Evolutionary conservation across 2,797 vertebrate genomes (phyloP), one percentile per base, ranked within the genome.

Genomic region (Tamandua tetradactyla): DNA sequence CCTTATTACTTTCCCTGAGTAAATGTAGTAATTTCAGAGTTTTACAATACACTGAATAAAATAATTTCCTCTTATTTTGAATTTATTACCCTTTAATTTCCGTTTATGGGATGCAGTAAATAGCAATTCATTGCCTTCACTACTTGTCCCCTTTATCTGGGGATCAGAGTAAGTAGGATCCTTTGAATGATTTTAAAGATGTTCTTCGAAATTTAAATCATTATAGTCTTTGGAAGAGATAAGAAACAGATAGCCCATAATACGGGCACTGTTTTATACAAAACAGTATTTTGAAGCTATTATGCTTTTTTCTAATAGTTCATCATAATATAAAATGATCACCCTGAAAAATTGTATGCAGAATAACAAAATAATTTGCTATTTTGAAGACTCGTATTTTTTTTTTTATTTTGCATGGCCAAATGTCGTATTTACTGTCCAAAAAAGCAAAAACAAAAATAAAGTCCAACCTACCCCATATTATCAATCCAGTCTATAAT

Each of bases 151-250:
- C 55, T 20, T 55, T 55, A 6, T 55, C 18, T 7, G 5, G 55
- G 55, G 55, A 6, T 22, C 18, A 20, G 55, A 17, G 18, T 55
- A 55, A 55, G 68, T 72, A 27, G 4, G 71, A 68, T 20, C 55
- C 55, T 55, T 5, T 55, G 55, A 55, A 22, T 55, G 20, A 5
- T 55, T 23, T 94, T 61, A 91, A 83, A 44, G 84, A 1, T 87
- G 64, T 72, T 95, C 87, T 47, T 93, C 14, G 25, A 94, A 66
- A 90, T 96, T 89, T 74, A 37, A 91, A 66, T 88, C 30, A 66
- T 25, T 40, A 55, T 10, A 40, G 35, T 81, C 69, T 89, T 87
- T 35, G 71, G 62, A 78, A 87, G 42, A 89, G 66, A 25, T 90
- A 59, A 62, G 25, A 64, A 94, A 76, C 8, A 91, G 40, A 47